Evolutionary conservation across 2,888 invertebrate genomes (phyloP).

Genomic region (Aromia moschata): DNA sequence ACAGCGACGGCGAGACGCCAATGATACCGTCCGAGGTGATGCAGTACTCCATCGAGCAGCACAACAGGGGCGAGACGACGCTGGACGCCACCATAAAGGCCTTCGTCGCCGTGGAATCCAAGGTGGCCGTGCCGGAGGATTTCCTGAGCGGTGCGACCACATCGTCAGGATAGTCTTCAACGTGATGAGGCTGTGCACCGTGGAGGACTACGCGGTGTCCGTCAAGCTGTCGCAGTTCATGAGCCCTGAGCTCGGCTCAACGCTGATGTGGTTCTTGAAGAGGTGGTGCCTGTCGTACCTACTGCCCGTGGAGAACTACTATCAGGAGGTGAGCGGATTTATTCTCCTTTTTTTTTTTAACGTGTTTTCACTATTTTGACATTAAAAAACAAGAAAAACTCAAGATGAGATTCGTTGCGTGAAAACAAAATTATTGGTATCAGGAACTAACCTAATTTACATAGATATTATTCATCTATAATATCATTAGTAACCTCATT

Average conservation of each 20-base stretch:
- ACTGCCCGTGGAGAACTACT: conserved; percentile 70
- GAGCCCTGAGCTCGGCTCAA: conserved; percentile 82
- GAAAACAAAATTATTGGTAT: no score
- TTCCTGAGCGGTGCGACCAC: conserved; percentile 63
- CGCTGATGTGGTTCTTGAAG: conserved; percentile 81
- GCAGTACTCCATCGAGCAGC: conserved; percentile 65
- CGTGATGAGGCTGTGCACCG: conserved; percentile 77
- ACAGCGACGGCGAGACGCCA: conserved; percentile 73
- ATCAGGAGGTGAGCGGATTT: conserved; percentile 63
- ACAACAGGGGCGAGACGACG: conserved; percentile 53
- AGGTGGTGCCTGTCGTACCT: conserved; percentile 81
- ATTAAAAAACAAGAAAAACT: no score
- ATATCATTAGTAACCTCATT: no score
- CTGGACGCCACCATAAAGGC: conserved; percentile 59
- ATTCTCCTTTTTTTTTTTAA: no score
- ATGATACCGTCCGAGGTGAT: conserved; percentile 74
- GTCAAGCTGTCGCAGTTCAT: conserved; percentile 73
- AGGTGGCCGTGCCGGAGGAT: conserved; percentile 57
- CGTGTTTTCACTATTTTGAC: no score
- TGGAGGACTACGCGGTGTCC: conserved; percentile 77
- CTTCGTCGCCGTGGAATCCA: conserved; percentile 37
- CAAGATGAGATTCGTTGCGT: no score
- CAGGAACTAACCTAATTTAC: no score
- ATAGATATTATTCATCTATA: no score
- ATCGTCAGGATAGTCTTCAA: conserved; percentile 72